Percentiles rank a stretch among this genome's conserved stretches.
Conservation (phyloP, 2,797 vertebrate species). For the Poeciliopsis paucimaculata region DNA sequence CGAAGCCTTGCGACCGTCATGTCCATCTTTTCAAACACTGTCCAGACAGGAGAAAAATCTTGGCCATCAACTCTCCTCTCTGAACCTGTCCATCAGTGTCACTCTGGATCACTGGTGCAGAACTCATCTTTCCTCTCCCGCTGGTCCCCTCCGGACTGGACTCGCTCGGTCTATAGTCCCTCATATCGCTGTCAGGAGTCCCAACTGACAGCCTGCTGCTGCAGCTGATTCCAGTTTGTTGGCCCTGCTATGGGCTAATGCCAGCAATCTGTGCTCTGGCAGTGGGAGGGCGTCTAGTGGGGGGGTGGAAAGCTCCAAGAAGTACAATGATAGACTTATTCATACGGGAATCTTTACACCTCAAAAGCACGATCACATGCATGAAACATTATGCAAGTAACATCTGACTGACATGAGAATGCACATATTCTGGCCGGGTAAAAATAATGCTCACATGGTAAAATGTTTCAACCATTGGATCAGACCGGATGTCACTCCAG, state of each 20-base stretch:
- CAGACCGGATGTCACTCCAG: conserved; percentile 67
- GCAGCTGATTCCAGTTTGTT: conserved; percentile 77
- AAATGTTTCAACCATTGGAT: conserved; percentile 52
- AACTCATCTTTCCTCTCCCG: conserved; percentile 78
- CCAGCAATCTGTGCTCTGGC: conserved; percentile 70
- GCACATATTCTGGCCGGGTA: conserved; percentile 31
- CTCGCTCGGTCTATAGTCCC: conserved; percentile 69
- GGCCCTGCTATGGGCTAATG: conserved; percentile 65
- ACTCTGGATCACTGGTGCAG: conserved; percentile 81
- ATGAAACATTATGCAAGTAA: conserved; percentile 45
- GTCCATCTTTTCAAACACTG: conserved; percentile 80
- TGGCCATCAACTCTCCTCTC: conserved; percentile 80
- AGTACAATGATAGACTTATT: conserved; percentile 67
- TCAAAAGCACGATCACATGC: conserved; percentile 50
- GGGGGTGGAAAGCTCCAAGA: conserved; percentile 54
- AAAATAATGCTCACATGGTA: conserved; percentile 44
- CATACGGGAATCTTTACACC: conserved; percentile 59
- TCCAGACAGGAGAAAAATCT: conserved; percentile 76
- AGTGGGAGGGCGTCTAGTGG: conserved; percentile 68
- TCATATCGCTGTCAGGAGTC: conserved; percentile 78
- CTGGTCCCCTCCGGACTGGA: conserved; percentile 74
- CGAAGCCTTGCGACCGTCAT: conserved; percentile 73
- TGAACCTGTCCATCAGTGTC: conserved; percentile 85
- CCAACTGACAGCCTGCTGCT: conserved; percentile 74
- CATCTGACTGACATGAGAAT: conserved; percentile 59